Base-by-base conservation (phyloP, 2,113 vertebrate genomes). In the Sula dactylatra region DNA sequence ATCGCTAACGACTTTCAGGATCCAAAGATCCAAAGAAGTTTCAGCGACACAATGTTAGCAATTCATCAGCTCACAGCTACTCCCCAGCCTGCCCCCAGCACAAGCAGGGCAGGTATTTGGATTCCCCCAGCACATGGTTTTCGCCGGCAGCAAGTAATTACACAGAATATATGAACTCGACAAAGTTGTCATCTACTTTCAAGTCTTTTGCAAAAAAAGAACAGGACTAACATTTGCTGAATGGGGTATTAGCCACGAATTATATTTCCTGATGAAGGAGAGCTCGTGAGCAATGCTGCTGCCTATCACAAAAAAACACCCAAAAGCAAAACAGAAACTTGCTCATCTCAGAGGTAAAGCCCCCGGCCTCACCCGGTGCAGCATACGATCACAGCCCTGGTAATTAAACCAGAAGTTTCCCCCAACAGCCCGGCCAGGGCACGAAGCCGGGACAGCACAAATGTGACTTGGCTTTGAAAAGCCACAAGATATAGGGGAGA, bases 351-450 rank as follows among this genome's bases (percentile, higher is more conserved):
- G 64, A 69, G 34, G 50, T 9, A 38, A 54, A 76, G 72, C 15
- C 34, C 82, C 10, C 1, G 2, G 66, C 66, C 32, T 32, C 61
- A 7, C 10, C 9, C 8, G 11, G 32, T 10, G 25, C 29, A 22
- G 64, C 4, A 3, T 2, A 18, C 0, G 7, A 36, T 11, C 54
- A 22, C 2, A 16, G 54, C 36, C 27, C 24, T 20, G 11, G 27
- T 19, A 12, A 21, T 38, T 18, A 25, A 36, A 52, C 27, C 42
- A 65, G 27, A 49, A 56, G 31, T 32, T 77, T 4, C 29, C 19
- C 15, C 0, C 31, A 36, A 9, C 34, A 69, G 31, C 67, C 16
- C 1, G 4, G 16, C 24, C n/a, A 80, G 38, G 56, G 82, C 29
- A 40, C 4, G 0, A n/a, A 58, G 17, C 52, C 65, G 56, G 40